Evolutionary conservation across 2,888 invertebrate genomes (phyloP), one percentile per base, ranked within the genome.

Genomic region (Campopleginae sp.): DNA sequence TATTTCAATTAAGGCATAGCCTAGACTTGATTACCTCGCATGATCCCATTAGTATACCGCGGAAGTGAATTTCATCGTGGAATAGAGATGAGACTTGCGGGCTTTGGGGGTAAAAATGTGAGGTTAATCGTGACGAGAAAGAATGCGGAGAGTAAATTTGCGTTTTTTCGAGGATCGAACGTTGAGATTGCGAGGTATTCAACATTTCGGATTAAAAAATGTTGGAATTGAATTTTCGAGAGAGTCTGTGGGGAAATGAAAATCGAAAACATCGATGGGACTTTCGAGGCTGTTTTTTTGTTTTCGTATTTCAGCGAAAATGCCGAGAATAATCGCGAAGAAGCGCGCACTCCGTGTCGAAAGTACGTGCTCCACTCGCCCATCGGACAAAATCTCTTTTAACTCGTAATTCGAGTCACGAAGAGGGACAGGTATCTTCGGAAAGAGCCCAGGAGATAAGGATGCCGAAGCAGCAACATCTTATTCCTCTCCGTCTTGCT

Each of bases 391-490:
- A 66, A 79, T 38, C 71, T 82, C 65, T 76, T 82, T 80, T 76
- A 51, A 71, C 48, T 54, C 23, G 48, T 85, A 75, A 85, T 85
- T 85, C 85, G 66, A 72, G 85, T 85, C 82, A 85, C 85, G 85
- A 71, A 85, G 46, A 66, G 48, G 54, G 72, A 51, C 68, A 68
- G 68, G 63, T 61, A 54, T 66, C 44, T 48, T 17, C 19, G 27
- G 48, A 61, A 33, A 58, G 42, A 48, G 44, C 71, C 71, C 10
- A 48, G 17, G 77, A 42, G 71, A 71, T 23, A 58, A 71, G 46
- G 23, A 70, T 10, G 65, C 17, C 48, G 23, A 42, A 46, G 61
- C 68, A n/a, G n/a, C n/a, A n/a, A n/a, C n/a, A 78, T 44, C 54
- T 58, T 51, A 19, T 54, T 8, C 14, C 72, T 58, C 71, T 71